phyloP scores from a whole-genome alignment of 2,888 invertebrate species.

The Notodonta ziczac region DNA sequence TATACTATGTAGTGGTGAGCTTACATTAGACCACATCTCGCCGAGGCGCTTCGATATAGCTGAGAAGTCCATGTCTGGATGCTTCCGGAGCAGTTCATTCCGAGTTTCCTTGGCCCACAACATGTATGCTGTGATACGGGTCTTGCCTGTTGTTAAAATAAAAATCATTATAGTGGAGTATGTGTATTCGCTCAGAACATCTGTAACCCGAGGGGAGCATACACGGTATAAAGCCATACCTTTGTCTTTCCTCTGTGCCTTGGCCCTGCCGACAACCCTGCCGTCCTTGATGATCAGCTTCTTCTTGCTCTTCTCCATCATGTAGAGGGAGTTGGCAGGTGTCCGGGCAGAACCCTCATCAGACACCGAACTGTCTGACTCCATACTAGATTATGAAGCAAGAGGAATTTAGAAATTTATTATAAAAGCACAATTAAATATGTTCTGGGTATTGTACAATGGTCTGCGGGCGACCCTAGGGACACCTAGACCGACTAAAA shows the following conservation, averaged over 20 bases:
- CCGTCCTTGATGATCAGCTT: conserved; percentile 85
- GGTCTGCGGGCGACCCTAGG: too few relatives aligned
- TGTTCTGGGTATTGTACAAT: too few relatives aligned
- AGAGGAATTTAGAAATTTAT: too few relatives aligned
- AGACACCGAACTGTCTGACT: conserved; percentile 79
- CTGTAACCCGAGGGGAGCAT: too few relatives aligned
- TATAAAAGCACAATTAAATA: too few relatives aligned
- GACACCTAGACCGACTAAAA: too few relatives aligned
- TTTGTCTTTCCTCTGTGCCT: conserved; percentile 91
- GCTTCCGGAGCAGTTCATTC: conserved; percentile 88
- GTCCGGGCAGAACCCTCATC: conserved; percentile 76
- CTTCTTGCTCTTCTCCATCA: conserved; percentile 92
- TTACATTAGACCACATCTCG: conserved; percentile 94
- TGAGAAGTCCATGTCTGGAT: conserved; percentile 93
- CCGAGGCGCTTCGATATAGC: conserved; percentile 93
- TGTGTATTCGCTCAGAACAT: too few relatives aligned
- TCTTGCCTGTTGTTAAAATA: conserved; percentile 75
- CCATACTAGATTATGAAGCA: conserved; percentile 67
- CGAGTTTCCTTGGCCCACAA: conserved; percentile 95
- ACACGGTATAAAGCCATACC: conserved; percentile 67
- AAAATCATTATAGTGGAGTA: too few relatives aligned
- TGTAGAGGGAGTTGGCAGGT: conserved; percentile 87
- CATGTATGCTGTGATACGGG: conserved; percentile 94
- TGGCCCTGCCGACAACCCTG: conserved; percentile 88
- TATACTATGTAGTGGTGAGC: conserved; percentile 21